Evolutionary conservation across 2,113 vertebrate genomes (phyloP).

Genomic region (Embiotoca jacksoni): DNA sequence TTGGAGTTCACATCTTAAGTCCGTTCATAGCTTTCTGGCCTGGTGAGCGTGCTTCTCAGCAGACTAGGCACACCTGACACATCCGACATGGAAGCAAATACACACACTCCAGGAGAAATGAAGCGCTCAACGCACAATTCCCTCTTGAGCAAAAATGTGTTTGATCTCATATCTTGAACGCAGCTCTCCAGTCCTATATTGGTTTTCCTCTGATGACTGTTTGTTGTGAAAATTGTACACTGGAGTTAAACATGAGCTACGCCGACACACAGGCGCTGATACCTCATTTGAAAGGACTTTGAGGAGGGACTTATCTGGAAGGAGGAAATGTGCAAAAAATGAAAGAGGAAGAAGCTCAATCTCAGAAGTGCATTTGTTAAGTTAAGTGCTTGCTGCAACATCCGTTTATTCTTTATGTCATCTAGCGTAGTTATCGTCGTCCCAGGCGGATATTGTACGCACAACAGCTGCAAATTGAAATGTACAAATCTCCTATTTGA

Average conservation of each 20-base stretch:
- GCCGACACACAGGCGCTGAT: neutral
- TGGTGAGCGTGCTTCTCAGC: neutral
- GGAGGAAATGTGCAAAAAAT: neutral
- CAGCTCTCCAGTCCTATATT: conserved; percentile 35
- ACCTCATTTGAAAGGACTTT: conserved; percentile 21
- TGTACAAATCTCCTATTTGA: too few relatives aligned
- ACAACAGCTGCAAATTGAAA: neutral
- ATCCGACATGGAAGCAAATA: conserved; percentile 20
- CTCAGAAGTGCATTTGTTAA: neutral
- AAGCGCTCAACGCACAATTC: conserved; percentile 18
- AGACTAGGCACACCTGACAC: conserved; percentile 20
- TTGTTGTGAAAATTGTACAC: conserved; percentile 36
- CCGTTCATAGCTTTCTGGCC: neutral
- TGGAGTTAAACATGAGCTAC: conserved; percentile 1
- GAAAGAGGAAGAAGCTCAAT: neutral
- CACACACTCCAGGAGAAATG: conserved; percentile 3
- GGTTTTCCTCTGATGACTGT: conserved; percentile 57
- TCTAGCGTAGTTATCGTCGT: too few relatives aligned
- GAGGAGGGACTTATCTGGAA: neutral
- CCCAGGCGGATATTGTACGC: too few relatives aligned
- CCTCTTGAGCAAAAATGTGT: conserved; percentile 38
- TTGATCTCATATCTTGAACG: conserved; percentile 54
- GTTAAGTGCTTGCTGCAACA: neutral
- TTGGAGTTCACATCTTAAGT: neutral
- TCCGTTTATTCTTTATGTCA: too few relatives aligned